Base-by-base conservation (phyloP, 2,113 vertebrate species). In the Cavia aperea region DNA sequence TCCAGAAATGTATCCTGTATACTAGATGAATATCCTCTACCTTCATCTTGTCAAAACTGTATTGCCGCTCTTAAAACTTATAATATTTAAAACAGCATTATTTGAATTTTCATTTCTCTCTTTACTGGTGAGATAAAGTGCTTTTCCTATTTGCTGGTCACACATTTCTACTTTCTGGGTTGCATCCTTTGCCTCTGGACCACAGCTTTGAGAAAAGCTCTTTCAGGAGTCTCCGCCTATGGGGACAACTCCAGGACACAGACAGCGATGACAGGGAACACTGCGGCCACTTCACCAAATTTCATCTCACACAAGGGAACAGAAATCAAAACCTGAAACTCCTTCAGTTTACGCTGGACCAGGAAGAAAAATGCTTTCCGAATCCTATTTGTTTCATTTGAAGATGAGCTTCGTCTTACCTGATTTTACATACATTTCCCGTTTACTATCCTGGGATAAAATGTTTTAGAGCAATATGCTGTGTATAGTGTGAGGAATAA, bases 401-500 rank as follows among this genome's bases (percentile, higher is more conserved):
- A 90, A 89, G 84, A n/a, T 86, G 15, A 92, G 60, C 26, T 51
- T 46, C 18, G 49, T 73, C 36, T 82, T 79, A 70, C 49, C 56
- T 90, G 85, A 70, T 89, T 79, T 56, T 77, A 89, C 13, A 92
- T 82, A 36, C 46, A 88, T 78, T 88, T 70, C 68, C 36, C 62
- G 82, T 46, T 78, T 91, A 87, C 49, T 51, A 33, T 81, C 77
- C 15, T 84, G 29, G 65, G 31, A 89, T 58, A 90, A 89, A 86
- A 51, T 56, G 60, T 83, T 77, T 86, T 36, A 79, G 90, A 95
- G 43, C 56, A 82, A 85, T 68, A 88, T 63, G 36, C 66, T 72
- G 8, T 21, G 21, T 39, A 92, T 43, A 91, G 65, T 93, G 87
- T 91, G 43, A 88, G 3, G 49, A 77, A 84, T 86, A 89, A 93